Conservation (phyloP, 2,113 vertebrate species). For the Pyrgilauda ruficollis region DNA sequence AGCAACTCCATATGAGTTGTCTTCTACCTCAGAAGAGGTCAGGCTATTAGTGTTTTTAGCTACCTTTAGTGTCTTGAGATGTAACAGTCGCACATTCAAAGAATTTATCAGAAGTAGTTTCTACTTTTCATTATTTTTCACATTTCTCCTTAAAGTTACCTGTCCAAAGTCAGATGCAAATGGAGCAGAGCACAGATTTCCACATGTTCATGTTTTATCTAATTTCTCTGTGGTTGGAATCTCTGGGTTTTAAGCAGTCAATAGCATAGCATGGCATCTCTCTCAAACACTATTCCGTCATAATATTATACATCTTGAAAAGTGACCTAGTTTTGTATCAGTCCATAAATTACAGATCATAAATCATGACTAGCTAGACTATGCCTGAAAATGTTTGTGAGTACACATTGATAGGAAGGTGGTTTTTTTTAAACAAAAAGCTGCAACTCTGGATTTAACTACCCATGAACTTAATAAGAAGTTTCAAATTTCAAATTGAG, state of each 20-base stretch:
- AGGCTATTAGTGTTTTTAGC: neutral
- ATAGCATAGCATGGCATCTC: neutral
- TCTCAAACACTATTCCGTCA: neutral
- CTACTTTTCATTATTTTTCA: neutral
- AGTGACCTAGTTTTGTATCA: neutral
- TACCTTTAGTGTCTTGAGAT: neutral
- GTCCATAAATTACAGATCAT: neutral
- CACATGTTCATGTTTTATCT: neutral
- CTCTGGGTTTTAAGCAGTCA: neutral
- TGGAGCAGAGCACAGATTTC: neutral
- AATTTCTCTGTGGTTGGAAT: neutral
- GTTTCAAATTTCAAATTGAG: neutral
- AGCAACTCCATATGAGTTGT: neutral
- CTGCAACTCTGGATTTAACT: neutral
- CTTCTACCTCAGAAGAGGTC: neutral
- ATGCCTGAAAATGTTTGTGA: neutral
- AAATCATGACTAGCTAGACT: neutral
- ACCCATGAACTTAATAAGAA: neutral
- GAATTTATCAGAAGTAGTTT: neutral
- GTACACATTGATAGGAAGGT: fast-evolving
- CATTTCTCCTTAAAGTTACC: neutral
- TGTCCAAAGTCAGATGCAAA: neutral
- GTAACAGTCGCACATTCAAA: neutral
- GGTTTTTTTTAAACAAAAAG: neutral
- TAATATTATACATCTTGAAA: neutral